Evolutionary conservation across 2,113 vertebrate species (phyloP).

Genomic region (Spea bombifrons): DNA sequence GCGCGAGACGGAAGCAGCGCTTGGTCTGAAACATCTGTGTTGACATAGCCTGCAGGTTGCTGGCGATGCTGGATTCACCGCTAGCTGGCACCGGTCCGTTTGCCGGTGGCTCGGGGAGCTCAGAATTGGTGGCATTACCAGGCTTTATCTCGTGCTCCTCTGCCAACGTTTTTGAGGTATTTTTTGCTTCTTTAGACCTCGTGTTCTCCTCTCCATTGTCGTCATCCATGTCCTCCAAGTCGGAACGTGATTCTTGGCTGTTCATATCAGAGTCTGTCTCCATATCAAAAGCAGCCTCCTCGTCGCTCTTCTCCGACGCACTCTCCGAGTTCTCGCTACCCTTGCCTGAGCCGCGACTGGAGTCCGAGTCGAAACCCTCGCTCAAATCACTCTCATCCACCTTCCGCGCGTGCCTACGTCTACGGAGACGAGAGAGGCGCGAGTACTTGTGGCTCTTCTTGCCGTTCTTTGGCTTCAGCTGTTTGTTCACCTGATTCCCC

Average conservation of each 20-base stretch:
- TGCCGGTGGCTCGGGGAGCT: conserved; percentile 61
- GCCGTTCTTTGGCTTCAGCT: conserved; percentile 31
- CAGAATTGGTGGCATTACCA: conserved; percentile 47
- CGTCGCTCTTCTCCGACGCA: conserved; percentile 77
- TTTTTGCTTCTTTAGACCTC: conserved; percentile 32
- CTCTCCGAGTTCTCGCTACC: conserved; percentile 86
- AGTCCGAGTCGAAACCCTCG: conserved; percentile 87
- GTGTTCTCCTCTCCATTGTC: conserved; percentile 53
- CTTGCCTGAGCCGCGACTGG: conserved; percentile 66
- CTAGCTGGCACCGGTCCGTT: conserved; percentile 70
- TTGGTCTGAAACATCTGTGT: conserved; percentile 93
- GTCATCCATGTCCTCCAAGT: conserved; percentile 93
- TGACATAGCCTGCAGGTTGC: conserved; percentile 96
- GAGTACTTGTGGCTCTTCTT: conserved; percentile 82
- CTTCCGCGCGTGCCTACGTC: conserved; percentile 74
- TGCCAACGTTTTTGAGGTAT: conserved; percentile 40
- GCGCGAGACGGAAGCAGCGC: conserved; percentile 91
- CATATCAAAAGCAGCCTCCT: conserved; percentile 89
- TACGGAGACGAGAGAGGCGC: conserved; percentile 83
- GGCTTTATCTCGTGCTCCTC: conserved; percentile 51
- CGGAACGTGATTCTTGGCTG: conserved; percentile 95
- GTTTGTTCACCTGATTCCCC: conserved; percentile 44
- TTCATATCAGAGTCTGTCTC: conserved; percentile 98
- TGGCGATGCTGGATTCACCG: conserved; percentile 86
- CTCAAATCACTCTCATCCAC: conserved; percentile 93